These are phyloP conservation scores for Ectemnius cavifrons DNA, from an alignment of 2,888 invertebrate species.

Conservation along the genomic window DNA sequence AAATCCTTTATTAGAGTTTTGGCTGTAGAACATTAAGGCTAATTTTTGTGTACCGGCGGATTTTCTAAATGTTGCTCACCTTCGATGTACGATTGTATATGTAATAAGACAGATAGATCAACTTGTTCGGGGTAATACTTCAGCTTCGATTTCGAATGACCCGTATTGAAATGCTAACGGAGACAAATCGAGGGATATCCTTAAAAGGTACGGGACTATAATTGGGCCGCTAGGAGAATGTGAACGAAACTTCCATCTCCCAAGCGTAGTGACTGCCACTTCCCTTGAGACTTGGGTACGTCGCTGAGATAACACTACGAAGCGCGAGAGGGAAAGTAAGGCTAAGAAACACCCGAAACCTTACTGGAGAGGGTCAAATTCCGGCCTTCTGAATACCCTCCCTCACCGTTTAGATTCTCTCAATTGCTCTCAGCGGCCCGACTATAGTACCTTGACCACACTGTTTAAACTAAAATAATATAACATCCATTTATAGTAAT, in stretches of 20 bases:
- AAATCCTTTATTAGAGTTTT: conserved; percentile 30
- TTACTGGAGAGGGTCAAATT: no score
- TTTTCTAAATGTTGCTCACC: conserved; percentile 43
- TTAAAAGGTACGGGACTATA: conserved; percentile 2
- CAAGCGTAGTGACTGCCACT: no score
- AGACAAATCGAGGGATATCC: conserved; percentile 22
- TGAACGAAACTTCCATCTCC: no score
- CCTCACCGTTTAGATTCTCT: no score
- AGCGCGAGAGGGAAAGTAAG: no score
- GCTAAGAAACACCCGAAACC: no score
- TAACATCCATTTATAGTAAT: conserved; percentile 26
- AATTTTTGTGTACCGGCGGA: conserved; percentile 37
- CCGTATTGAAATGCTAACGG: conserved; percentile 29
- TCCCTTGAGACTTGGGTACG: no score
- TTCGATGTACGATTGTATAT: conserved; percentile 47
- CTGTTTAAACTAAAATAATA: conserved; percentile 33
- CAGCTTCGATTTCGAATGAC: conserved; percentile 28
- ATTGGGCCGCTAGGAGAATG: no score
- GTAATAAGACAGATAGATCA: conserved; percentile 36
- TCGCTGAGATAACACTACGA: no score
- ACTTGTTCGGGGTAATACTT: conserved; percentile 18
- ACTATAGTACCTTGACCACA: conserved; percentile 2
- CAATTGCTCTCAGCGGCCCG: no score
- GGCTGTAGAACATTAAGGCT: conserved; percentile 27
- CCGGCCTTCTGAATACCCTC: no score